Evolutionary conservation across 2,113 vertebrate genomes (phyloP), one percentile per base, ranked within the genome.

Genomic region (Lasiurus cinereus): DNA sequence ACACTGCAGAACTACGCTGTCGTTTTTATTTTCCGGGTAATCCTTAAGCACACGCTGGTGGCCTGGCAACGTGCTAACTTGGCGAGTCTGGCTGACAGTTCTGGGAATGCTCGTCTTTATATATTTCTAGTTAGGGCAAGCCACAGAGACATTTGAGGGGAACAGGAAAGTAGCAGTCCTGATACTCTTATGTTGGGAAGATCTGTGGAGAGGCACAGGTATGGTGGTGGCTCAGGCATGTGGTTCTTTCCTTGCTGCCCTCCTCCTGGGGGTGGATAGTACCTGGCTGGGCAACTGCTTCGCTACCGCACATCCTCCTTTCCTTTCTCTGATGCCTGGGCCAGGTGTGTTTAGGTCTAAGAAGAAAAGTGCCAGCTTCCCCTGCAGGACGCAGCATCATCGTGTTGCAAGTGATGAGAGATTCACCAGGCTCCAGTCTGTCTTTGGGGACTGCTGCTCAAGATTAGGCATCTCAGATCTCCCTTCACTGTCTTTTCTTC

Each of bases 161-260:
- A 15, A 19, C 62, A 39, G 39, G 8, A 19, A 56, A 83, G 29
- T 14, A 8, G 24, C 62, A n/a, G 16, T 52, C 39, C 2, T 19
- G 21, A 21, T 52, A 18, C n/a, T 36, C n/a, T 5, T 4, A 22
- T 15, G 29, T 22, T 64, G 16, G 0, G 21, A 48, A 36, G 72
- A 39, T n/a, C 12, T 2, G 13, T 27, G 43, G n/a, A 14, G 48
- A 88, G n/a, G 24, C 59, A 36, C 3, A 83, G 70, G 43, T 48
- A 8, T 4, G 5, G 9, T 19, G 50, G 43, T 7, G 33, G 54
- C 15, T 69, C n/a, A 3, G 4, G 2, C 3, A 1, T 22, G 1
- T 36, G 56, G 43, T n/a, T 22, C 10, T 8, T 54, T 72, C 12
- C 52, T 33, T 70, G 43, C 64, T 33, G 77, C 8, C 33, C 72